These are phyloP conservation scores for Drosophila dives DNA, from an alignment of 2,888 invertebrate genomes.

Conservation along the genomic window DNA sequence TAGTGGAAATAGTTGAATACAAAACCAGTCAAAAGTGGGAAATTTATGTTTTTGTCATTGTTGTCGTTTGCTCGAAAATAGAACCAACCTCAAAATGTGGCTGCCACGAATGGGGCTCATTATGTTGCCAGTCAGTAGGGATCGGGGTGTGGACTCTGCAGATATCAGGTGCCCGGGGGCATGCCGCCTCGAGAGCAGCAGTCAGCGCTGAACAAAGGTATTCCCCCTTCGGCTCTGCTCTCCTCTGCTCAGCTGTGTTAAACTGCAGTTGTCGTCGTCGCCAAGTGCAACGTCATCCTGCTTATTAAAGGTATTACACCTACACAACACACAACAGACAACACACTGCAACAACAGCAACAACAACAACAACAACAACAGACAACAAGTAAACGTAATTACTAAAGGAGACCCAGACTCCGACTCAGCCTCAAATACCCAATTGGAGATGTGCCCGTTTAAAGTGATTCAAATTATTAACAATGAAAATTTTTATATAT, in stretches of 20 bases:
- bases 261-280: constrained; percentile 37
- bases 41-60: constrained; percentile 17
- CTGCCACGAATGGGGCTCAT: constrained; percentile 51
- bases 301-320: constrained; percentile 79
- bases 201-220: constrained; percentile 36
- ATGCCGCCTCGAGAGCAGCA: constrained; percentile 35
- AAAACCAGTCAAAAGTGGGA: constrained; percentile 5
- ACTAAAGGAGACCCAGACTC: constrained; percentile 45
- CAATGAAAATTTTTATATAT: background rate
- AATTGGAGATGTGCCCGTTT: background rate
- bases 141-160: background rate
- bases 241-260: background rate
- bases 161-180: constrained; percentile 31
- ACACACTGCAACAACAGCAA: constrained; percentile 30
- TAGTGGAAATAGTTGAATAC: background rate
- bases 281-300: constrained; percentile 78
- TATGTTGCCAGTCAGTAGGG: constrained; percentile 34
- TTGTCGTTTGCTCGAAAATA: constrained; percentile 23
- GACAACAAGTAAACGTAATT: constrained; percentile 77
- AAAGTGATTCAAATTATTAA: background rate
- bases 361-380: constrained; percentile 39
- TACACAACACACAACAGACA: constrained; percentile 44
- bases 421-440: background rate
- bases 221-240: background rate
- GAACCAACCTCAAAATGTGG: constrained; percentile 51